These are phyloP conservation scores for Gopherus evgoodei DNA, from an alignment of 2,113 vertebrate species.

Conservation along the genomic window DNA sequence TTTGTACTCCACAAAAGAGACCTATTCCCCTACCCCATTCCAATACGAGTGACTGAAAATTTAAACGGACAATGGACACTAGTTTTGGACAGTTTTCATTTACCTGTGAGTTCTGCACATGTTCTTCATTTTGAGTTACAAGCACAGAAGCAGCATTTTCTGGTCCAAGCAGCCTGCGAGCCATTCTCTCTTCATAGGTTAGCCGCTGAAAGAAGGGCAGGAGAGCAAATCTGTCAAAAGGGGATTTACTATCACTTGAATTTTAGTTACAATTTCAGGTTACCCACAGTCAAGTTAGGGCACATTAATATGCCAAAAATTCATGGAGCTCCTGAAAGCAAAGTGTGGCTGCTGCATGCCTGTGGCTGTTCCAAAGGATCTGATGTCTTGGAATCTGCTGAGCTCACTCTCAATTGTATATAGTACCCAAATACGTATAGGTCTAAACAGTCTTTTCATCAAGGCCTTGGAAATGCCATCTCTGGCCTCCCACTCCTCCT, in stretches of 20 bases:
- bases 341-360: not conserved
- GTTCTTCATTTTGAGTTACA: slow-evolving; percentile 83
- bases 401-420: slow-evolving; percentile 68
- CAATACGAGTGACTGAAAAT: not conserved
- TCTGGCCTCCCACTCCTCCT: slow-evolving; percentile 70
- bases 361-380: not conserved
- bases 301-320: not conserved
- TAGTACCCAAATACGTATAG: slow-evolving; percentile 51
- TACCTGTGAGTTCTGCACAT: slow-evolving; percentile 87
- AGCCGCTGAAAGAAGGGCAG: slow-evolving; percentile 79
- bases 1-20: not conserved
- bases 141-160: slow-evolving; percentile 87
- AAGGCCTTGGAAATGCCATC: slow-evolving; percentile 68
- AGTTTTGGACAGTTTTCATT: not conserved
- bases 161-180: slow-evolving; percentile 93
- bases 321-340: not conserved
- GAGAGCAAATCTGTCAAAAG: slow-evolving; percentile 11
- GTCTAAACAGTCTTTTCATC: slow-evolving; percentile 73
- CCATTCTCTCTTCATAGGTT: slow-evolving; percentile 96
- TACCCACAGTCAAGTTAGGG: not conserved
- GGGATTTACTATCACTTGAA: not conserved
- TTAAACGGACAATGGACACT: not conserved
- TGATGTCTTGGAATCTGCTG: slow-evolving; percentile 48
- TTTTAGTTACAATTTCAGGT: not conserved
- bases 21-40: rapidly evolving